Evolutionary conservation across 2,797 vertebrate genomes (phyloP), one percentile per base, ranked within the genome.

Genomic region (Protosalanx chinensis): DNA sequence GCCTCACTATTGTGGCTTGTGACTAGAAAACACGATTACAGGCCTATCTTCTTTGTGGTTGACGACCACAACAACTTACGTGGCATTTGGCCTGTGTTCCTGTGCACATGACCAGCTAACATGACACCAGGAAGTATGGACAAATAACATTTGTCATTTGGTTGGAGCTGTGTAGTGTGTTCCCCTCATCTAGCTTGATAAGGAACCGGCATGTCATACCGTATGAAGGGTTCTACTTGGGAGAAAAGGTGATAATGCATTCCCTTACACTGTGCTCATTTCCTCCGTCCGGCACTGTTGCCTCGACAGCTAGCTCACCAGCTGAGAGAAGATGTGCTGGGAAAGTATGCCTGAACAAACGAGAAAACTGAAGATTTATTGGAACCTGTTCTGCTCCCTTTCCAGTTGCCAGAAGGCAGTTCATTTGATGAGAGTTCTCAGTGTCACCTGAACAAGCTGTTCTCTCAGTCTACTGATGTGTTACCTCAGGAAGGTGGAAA

Each of bases 251-350:
- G 88, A 91, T 90, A 90, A 90, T 79, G 82, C 88, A 90, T 90
- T 92, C 87, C 82, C 87, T 80, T 73, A 81, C 83, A 85, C 86
- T 88, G 70, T 69, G 84, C 88, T 89, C 87, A 90, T 88, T 90
- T 90, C 88, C 88, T 88, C 86, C 86, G 83, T 79, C 74, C 66
- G 72, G 85, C 62, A 2, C 71, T 72, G 83, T 79, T 85, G 84
- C 80, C 74, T 83, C 64, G 53, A 87, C 84, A 84, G 83, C 82
- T 23, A 76, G 77, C 76, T 80, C 80, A 83, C 78, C 84, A 89
- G 86, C 83, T 84, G 82, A 87, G 79, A 81, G 69, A 46, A 66
- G 70, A 18, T 58, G 56, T 64, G 62, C 62, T 64, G 65, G 65
- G 65, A 53, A 67, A 56, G 51, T 56, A 32, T 8, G 65, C 27